Percentiles rank a stretch among this genome's conserved stretches.
Conservation (phyloP, 2,888 invertebrate genomes). For the Platynereis dumerilii region DNA sequence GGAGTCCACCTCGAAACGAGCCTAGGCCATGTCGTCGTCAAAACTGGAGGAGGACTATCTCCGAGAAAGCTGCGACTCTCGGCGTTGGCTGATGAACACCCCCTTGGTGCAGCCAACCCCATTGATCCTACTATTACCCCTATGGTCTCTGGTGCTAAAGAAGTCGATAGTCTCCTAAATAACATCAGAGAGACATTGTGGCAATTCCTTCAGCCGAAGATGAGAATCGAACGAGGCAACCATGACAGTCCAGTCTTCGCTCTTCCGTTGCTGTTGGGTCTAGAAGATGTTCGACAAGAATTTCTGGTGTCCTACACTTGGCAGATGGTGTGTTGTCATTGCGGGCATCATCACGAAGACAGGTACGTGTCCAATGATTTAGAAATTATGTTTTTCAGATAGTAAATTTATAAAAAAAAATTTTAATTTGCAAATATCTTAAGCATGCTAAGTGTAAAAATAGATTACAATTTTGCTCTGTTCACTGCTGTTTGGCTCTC, state of each 20-base stretch:
- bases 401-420: background rate
- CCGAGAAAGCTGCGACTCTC: background rate
- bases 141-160: background rate
- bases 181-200: conserved; percentile 50
- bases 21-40: conserved; percentile 23
- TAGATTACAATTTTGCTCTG: too few species aligned
- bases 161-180: conserved; percentile 30
- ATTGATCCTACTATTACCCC: background rate
- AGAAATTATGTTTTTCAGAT: too few species aligned
- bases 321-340: conserved; percentile 37
- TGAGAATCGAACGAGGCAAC: conserved; percentile 53
- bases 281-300: conserved; percentile 42
- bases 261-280: conserved; percentile 47
- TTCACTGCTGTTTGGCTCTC: too few species aligned
- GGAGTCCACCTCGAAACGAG: conserved; percentile 18
- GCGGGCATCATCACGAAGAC: conserved; percentile 29
- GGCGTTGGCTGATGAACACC: background rate
- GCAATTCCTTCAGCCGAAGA: conserved; percentile 46
- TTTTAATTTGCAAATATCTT: background rate
- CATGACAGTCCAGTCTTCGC: conserved; percentile 59
- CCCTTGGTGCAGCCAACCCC: background rate
- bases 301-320: conserved; percentile 48
- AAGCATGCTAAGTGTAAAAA: too few species aligned
- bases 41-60: conserved; percentile 26
- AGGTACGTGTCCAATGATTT: conserved; percentile 16